These are phyloP conservation scores for Synaphobranchus kaupii DNA, from an alignment of 2,797 vertebrate genomes.

Conservation along the genomic window DNA sequence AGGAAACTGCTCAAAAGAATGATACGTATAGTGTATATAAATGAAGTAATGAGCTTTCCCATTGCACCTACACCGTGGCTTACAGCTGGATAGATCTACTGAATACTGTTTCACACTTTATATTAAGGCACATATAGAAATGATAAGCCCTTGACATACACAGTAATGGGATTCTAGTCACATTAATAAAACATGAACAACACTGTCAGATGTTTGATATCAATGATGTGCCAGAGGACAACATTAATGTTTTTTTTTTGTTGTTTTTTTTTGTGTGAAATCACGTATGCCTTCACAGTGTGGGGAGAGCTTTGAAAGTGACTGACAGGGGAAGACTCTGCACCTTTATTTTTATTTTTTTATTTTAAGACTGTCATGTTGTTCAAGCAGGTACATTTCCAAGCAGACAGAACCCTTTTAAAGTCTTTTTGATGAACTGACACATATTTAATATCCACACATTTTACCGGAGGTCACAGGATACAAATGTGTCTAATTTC, in stretches of 20 bases:
- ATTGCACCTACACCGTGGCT: not conserved
- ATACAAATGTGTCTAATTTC: not conserved
- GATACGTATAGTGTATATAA: not conserved
- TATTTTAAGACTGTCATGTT: not conserved
- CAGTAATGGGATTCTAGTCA: not conserved
- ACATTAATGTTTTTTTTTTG: not conserved
- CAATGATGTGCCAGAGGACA: not conserved
- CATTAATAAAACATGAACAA: constrained; percentile 3
- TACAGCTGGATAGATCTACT: not conserved
- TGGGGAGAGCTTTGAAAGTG: not conserved
- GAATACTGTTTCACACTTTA: not conserved
- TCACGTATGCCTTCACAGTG: not conserved
- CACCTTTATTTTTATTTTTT: not conserved
- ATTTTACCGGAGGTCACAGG: not conserved
- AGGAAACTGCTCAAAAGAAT: not conserved
- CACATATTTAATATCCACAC: not conserved
- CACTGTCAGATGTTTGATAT: not conserved
- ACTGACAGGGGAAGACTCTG: not conserved
- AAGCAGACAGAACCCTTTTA: not conserved
- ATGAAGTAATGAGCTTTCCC: not conserved
- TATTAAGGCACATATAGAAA: not conserved
- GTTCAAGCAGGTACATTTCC: not conserved
- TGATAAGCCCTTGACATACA: not conserved
- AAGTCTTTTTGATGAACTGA: not conserved
- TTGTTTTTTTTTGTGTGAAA: not conserved